Conservation (phyloP, 2,113 vertebrate species). For the Fulmarus glacialis region DNA sequence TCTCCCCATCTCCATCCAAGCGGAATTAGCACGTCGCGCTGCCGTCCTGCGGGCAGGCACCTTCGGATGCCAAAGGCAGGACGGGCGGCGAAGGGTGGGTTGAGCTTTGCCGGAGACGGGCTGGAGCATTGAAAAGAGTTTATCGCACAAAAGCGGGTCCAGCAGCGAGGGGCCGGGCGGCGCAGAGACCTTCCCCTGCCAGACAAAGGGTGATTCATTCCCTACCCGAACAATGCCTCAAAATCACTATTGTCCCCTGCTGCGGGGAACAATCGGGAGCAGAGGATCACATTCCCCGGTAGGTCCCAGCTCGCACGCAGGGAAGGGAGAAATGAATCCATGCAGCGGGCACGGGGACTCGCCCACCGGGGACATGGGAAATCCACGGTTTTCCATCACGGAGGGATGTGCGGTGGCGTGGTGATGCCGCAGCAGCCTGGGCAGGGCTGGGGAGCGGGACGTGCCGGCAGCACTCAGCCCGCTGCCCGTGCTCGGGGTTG, state of each 20-base stretch:
- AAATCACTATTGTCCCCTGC: background rate
- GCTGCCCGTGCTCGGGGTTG: fast-evolving
- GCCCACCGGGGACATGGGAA: fast-evolving
- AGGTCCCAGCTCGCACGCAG: background rate
- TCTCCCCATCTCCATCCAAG: background rate
- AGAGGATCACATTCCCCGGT: background rate
- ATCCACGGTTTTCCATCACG: fast-evolving
- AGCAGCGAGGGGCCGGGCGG: background rate
- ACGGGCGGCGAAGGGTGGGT: fast-evolving
- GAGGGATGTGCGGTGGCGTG: background rate
- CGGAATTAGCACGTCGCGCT: background rate
- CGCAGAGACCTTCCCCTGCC: background rate
- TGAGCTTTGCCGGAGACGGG: background rate
- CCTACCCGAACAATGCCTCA: background rate
- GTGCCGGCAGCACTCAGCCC: fast-evolving
- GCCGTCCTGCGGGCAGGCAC: background rate
- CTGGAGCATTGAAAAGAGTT: background rate
- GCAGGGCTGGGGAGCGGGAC: background rate
- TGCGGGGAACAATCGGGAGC: background rate
- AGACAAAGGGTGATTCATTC: conserved; percentile 41
- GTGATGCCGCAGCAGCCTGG: background rate
- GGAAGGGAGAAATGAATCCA: background rate
- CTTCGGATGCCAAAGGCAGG: background rate
- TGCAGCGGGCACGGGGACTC: background rate
- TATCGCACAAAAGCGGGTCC: background rate